Conservation (phyloP, 2,888 invertebrate species). For the Drosophila mimica region DNA sequence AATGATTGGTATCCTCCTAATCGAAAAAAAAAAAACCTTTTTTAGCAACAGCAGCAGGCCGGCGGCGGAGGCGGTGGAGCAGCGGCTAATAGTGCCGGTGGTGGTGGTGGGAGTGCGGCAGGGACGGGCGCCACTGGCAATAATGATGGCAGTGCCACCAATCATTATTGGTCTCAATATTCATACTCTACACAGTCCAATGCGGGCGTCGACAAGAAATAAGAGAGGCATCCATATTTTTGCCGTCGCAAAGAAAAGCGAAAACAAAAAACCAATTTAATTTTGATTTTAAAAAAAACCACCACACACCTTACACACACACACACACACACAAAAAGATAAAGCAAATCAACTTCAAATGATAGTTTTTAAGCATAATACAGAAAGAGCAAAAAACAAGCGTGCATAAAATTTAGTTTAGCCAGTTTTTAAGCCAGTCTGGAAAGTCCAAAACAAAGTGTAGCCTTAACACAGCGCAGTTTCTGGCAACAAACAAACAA, state of each 20-base stretch:
- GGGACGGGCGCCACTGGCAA: slow-evolving; percentile 53
- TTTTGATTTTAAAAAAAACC: slow-evolving; percentile 25
- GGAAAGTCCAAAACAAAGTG: slow-evolving; percentile 39
- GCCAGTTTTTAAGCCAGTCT: slow-evolving; percentile 59
- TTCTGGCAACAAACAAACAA: slow-evolving; percentile 11
- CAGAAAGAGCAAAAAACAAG: slow-evolving; percentile 29
- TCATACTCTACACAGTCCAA: slow-evolving; percentile 82
- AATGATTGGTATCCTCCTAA: slow-evolving; percentile 1
- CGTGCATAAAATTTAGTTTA: slow-evolving; percentile 63
- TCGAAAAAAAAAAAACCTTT: background rate
- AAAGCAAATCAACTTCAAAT: slow-evolving; percentile 58
- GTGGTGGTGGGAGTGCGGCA: slow-evolving; percentile 45
- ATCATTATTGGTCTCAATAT: slow-evolving; percentile 85
- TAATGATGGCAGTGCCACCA: slow-evolving; percentile 74
- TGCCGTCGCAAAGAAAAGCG: slow-evolving; percentile 11
- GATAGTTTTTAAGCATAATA: slow-evolving; percentile 62
- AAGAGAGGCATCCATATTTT: slow-evolving; percentile 14
- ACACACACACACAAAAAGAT: slow-evolving; percentile 30
- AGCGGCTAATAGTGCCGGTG: slow-evolving; percentile 57
- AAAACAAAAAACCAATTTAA: slow-evolving; percentile 20
- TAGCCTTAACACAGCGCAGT: slow-evolving; percentile 28
- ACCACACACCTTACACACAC: slow-evolving; percentile 37
- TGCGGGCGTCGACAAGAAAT: slow-evolving; percentile 68
- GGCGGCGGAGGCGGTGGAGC: slow-evolving; percentile 37
- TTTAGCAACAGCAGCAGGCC: slow-evolving; percentile 53